phyloP scores from a whole-genome alignment of 2,888 invertebrate genomes.

The Doris montereyensis region DNA sequence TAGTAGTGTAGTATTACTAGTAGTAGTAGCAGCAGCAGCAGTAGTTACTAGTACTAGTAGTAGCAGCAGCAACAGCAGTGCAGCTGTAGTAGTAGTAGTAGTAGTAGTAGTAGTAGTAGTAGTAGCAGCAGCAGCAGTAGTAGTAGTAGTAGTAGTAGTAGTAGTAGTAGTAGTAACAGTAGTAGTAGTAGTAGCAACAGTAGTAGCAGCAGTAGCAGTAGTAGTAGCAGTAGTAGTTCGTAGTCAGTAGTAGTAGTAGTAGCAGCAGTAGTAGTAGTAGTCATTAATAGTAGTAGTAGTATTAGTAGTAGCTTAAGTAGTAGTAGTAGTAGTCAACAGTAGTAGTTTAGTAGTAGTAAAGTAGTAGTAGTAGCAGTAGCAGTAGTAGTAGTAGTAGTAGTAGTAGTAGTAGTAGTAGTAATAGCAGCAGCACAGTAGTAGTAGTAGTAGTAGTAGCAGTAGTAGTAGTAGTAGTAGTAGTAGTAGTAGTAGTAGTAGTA shows the following conservation, averaged over 20 bases:
- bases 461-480: neutral
- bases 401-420: neutral
- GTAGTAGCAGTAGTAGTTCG: too few species aligned
- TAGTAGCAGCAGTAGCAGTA: neutral
- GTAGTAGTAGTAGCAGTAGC: neutral
- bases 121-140: neutral
- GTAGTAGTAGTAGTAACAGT: neutral
- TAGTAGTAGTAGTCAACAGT: neutral
- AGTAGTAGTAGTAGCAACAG: neutral
- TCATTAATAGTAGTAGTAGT: neutral
- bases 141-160: neutral
- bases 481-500: neutral
- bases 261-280: neutral
- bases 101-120: neutral
- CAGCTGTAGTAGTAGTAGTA: neutral
- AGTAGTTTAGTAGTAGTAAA: neutral
- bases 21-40: neutral
- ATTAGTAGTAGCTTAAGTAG: neutral
- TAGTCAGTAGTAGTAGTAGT: neutral
- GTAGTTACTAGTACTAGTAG: neutral
- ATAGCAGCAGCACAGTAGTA: neutral
- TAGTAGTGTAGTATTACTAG: too few species aligned
- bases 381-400: slow-evolving; percentile 10
- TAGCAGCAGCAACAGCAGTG: neutral
- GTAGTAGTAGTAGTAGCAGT: neutral